Evolutionary conservation across 1,140 invertebrate genomes (phyloP), one percentile per base, ranked within the genome.

Genomic region (Drosophila lacteicornis): DNA sequence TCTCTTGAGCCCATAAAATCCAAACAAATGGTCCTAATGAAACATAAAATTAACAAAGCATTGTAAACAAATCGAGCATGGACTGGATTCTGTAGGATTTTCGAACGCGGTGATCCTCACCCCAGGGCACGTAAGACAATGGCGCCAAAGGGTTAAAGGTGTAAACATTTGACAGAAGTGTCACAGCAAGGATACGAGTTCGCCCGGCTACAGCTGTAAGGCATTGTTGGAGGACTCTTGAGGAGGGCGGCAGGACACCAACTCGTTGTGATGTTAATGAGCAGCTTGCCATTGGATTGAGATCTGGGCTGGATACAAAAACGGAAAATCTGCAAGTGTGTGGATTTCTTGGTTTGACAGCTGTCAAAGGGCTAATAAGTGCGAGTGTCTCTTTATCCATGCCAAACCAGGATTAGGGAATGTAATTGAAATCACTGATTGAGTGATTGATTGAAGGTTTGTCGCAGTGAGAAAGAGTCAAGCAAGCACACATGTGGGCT

Each of bases 121-220:
- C 82, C 68, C 53, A 60, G 50, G 33, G 38, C 51, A 66, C 46
- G 57, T 45, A 33, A 69, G 60, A 86, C 86, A 91, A 91, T 77
- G 86, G 70, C 74, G 50, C 55, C 56, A 91, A 91, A 82, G 76
- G 84, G 84, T 91, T 91, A 91, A 91, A 91, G 90, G 90, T 91
- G 90, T 91, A 91, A 91, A 91, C 90, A 91, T 91, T 86, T 91
- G 82, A 91, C 84, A 91, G 83, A 85, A 90, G 71, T 90, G 85
- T 90, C 85, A 90, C 86, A 90, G 79, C 86, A 85, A 84, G 56
- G 75, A 78, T 69, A 47, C 40, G 63, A 56, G 22, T 61, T 45
- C 57, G 67, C 77, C 45, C 75, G 79, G 69, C 62, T 50, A 81
- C 84, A 88, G 79, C 84, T 88, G 85, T 38, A 40, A 8, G 53